Conservation (phyloP, 2,797 vertebrate species). For the Parauchenoglanis ngamensis region DNA sequence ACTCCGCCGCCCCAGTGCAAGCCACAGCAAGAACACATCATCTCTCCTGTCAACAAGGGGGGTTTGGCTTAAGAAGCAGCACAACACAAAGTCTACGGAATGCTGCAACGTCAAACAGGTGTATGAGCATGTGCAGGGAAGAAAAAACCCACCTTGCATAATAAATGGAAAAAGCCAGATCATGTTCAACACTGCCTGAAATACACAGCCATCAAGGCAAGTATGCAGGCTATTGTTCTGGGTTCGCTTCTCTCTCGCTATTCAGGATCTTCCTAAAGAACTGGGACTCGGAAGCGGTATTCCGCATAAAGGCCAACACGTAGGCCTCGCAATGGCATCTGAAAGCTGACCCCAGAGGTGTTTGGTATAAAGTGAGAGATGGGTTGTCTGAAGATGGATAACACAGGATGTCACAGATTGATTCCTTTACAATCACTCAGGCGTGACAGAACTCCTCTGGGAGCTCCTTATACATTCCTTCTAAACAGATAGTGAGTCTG, state of each 20-base stretch:
- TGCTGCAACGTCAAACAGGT: constrained; percentile 52
- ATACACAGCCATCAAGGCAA: not conserved
- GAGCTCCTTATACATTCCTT: constrained; percentile 34
- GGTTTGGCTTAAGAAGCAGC: constrained; percentile 38
- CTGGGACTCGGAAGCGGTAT: constrained; percentile 2
- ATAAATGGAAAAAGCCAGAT: constrained; percentile 12
- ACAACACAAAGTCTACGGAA: constrained; percentile 45
- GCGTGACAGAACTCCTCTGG: constrained; percentile 35
- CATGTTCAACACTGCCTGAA: not conserved
- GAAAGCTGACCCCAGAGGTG: constrained; percentile 31
- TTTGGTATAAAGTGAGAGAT: constrained; percentile 66
- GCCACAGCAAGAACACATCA: constrained; percentile 76
- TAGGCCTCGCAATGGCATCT: constrained; percentile 20
- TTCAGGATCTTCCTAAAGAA: not conserved
- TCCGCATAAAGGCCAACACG: not conserved
- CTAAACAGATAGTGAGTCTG: constrained; percentile 3
- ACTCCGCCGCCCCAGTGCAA: constrained; percentile 55
- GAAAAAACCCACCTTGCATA: constrained; percentile 25
- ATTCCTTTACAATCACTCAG: constrained; percentile 55
- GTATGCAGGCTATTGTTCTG: not conserved
- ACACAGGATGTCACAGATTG: constrained; percentile 61
- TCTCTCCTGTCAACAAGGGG: constrained; percentile 75
- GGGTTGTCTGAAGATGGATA: constrained; percentile 58
- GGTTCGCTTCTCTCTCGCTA: not conserved
- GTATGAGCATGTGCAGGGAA: constrained; percentile 28